Percentiles rank a stretch among this genome's conserved stretches.
These are phyloP conservation scores for Hybos culiciformis DNA, from an alignment of 2,888 invertebrate species.

Conservation along the genomic window DNA sequence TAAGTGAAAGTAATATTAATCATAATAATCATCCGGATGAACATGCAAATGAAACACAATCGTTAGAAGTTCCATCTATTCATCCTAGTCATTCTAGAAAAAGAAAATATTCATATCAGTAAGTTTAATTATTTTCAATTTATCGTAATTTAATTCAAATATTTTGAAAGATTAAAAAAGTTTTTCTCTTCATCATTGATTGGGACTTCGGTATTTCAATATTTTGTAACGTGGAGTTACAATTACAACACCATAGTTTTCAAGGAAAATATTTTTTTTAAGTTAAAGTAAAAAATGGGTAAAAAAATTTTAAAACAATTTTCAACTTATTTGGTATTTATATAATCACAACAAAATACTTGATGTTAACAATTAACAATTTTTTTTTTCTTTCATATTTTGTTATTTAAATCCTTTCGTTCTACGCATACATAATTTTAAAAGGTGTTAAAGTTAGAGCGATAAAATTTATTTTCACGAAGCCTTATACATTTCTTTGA, in stretches of 20 bases:
- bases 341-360: no score
- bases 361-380: no score
- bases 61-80: constrained; percentile 2
- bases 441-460: no score
- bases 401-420: no score
- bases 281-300: background rate
- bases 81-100: constrained; percentile 25
- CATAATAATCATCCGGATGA: constrained; percentile 3
- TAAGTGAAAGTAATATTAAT: background rate
- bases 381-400: no score
- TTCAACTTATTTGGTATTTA: no score
- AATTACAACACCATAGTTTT: background rate
- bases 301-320: background rate
- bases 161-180: background rate
- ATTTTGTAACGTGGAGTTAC: background rate
- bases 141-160: background rate
- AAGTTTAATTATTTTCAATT: constrained; percentile 22
- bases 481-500: no score
- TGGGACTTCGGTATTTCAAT: background rate
- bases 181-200: background rate
- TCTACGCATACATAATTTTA: no score
- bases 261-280: background rate
- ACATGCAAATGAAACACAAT: background rate
- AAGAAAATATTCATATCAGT: constrained; percentile 40
- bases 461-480: no score